Percentiles rank a stretch among this genome's conserved stretches.
phyloP scores from a whole-genome alignment of 1,140 invertebrate species.

The Bombus haemorrhoidalis region DNA sequence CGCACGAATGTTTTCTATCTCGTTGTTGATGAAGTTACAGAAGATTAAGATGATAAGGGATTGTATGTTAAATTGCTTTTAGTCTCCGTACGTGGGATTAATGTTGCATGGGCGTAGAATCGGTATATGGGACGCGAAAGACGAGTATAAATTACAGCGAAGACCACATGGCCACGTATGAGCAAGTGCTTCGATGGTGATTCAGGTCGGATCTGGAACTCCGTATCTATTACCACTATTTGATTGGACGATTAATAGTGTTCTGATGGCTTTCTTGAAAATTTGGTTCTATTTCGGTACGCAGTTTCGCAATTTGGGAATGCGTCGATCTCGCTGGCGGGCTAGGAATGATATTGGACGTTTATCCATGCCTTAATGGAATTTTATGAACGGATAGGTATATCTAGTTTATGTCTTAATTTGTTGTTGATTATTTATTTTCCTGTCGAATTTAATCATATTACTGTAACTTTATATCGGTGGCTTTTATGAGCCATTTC shows the following conservation, averaged over 20 bases:
- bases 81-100: constrained; percentile 32
- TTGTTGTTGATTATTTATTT: neutral
- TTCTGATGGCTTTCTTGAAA: constrained; percentile 31
- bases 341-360: neutral
- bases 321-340: neutral
- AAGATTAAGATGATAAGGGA: constrained; percentile 24
- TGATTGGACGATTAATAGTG: constrained; percentile 39
- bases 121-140: constrained; percentile 48
- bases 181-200: constrained; percentile 46
- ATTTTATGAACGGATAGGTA: neutral
- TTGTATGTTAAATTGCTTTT: constrained; percentile 27
- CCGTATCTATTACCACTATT: constrained; percentile 36
- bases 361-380: neutral
- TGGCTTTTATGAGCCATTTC: no score
- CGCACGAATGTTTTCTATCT: neutral
- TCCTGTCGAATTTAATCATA: no score
- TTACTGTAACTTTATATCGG: no score
- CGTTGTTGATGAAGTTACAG: neutral
- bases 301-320: constrained; percentile 32
- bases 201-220: constrained; percentile 45
- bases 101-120: constrained; percentile 46
- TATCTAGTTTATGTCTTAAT: neutral
- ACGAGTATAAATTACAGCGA: constrained; percentile 47
- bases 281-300: constrained; percentile 31
- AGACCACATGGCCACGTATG: constrained; percentile 49